These are phyloP conservation scores for Rhagonycha lutea DNA, from an alignment of 2,888 invertebrate genomes.

Conservation along the genomic window DNA sequence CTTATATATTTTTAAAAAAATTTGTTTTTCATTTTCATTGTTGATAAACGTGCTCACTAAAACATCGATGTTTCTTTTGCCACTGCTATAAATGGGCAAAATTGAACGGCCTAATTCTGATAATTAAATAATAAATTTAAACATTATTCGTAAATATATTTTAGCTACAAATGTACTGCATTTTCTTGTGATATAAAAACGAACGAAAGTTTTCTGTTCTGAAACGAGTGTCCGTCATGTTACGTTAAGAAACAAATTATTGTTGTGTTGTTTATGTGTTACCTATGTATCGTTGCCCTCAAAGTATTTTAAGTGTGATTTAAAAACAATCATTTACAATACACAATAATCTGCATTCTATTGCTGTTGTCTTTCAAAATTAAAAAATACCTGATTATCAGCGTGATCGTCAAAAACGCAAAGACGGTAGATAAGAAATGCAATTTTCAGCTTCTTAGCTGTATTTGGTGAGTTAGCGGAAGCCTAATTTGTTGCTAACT, in stretches of 20 bases:
- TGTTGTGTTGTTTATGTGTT: conserved; percentile 45
- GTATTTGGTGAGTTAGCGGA: conserved; percentile 13
- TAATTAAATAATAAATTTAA: neutral
- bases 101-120: conserved; percentile 15
- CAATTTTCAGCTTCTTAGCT: conserved; percentile 25
- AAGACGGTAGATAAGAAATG: conserved; percentile 11
- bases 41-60: neutral
- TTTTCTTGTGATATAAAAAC: conserved; percentile 21
- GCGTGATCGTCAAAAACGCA: conserved; percentile 22
- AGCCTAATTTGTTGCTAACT: conserved; percentile 15
- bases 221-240: conserved; percentile 19
- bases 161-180: conserved; percentile 10
- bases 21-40: neutral
- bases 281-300: conserved; percentile 52
- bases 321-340: conserved; percentile 48
- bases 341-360: conserved; percentile 36
- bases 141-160: conserved; percentile 14
- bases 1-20: neutral
- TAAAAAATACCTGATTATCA: conserved; percentile 32
- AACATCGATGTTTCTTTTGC: conserved; percentile 7
- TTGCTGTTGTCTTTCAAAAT: conserved; percentile 43
- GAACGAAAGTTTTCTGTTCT: conserved; percentile 22
- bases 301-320: conserved; percentile 46
- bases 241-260: conserved; percentile 15
- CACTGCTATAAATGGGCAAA: conserved; percentile 12